phyloP scores from a whole-genome alignment of 2,113 vertebrate genomes.

The Tenebrosternarchus preto region DNA sequence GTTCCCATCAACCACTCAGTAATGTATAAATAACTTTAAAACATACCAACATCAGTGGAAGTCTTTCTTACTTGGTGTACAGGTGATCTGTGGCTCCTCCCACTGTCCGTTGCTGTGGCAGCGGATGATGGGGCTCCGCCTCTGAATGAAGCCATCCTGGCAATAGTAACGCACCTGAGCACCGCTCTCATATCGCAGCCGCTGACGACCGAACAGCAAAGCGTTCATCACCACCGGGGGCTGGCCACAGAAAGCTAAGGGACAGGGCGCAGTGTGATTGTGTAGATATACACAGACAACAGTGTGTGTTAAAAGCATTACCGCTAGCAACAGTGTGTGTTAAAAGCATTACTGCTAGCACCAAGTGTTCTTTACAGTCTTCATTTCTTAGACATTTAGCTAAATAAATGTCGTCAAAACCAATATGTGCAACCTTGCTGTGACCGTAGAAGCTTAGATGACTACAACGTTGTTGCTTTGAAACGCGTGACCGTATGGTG shows the following conservation, averaged over 20 bases:
- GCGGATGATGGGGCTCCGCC: constrained; percentile 79
- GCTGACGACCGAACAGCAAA: constrained; percentile 78
- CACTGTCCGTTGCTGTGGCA: constrained; percentile 83
- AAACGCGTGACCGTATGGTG: neutral
- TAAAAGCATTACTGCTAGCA: neutral
- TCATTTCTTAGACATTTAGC: neutral
- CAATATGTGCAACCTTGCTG: neutral
- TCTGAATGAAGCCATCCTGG: constrained; percentile 77
- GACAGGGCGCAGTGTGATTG: neutral
- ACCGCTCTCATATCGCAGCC: constrained; percentile 77
- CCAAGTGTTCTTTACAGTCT: neutral
- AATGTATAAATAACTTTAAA: neutral
- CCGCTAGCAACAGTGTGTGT: neutral
- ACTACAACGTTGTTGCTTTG: neutral
- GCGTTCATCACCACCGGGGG: constrained; percentile 79
- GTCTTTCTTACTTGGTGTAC: constrained; percentile 74
- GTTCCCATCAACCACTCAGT: neutral
- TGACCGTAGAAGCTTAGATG: neutral
- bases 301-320: neutral
- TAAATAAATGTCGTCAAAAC: too few relatives aligned
- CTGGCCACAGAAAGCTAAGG: constrained; percentile 76
- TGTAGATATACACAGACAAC: neutral
- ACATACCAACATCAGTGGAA: neutral
- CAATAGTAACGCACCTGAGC: constrained; percentile 83
- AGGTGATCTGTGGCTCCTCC: constrained; percentile 82